Percentiles rank a stretch among this genome's conserved stretches.
Conservation (phyloP, 2,797 vertebrate genomes). For the Synaphobranchus kaupii region DNA sequence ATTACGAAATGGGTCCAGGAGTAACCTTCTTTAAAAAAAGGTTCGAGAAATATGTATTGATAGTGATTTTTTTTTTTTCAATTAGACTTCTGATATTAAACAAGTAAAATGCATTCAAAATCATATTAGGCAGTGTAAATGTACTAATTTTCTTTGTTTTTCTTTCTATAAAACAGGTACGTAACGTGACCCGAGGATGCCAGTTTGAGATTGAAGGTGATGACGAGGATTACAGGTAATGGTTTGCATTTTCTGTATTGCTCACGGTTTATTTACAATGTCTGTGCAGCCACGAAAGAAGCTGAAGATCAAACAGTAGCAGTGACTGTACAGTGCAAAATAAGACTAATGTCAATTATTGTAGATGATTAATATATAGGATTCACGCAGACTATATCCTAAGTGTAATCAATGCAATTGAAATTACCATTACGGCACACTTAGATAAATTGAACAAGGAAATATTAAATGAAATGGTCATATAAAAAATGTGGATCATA, state of each 20-base stretch:
- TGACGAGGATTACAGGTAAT: not conserved
- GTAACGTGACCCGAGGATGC: not conserved
- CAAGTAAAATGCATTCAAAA: not conserved
- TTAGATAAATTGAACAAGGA: not conserved
- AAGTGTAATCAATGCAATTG: not conserved
- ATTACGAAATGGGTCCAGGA: slow-evolving; percentile 38
- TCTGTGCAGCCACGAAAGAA: not conserved
- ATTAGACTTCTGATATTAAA: not conserved
- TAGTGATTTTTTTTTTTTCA: not conserved
- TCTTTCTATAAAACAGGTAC: not conserved
- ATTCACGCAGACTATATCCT: not conserved
- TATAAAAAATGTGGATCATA: not conserved
- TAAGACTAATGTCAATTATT: not conserved
- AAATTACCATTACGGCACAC: not conserved
- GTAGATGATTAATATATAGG: not conserved
- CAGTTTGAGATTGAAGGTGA: not conserved
- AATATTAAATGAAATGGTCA: not conserved
- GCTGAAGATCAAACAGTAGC: not conserved
- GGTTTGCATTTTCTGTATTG: slow-evolving; percentile 1
- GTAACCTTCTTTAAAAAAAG: not conserved
- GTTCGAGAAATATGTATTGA: not conserved
- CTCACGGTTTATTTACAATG: not conserved
- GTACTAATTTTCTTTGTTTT: not conserved
- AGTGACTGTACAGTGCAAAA: not conserved
- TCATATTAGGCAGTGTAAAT: not conserved